These are phyloP conservation scores for Natrix natrix DNA, from an alignment of 2,797 vertebrate species.

Conservation along the genomic window DNA sequence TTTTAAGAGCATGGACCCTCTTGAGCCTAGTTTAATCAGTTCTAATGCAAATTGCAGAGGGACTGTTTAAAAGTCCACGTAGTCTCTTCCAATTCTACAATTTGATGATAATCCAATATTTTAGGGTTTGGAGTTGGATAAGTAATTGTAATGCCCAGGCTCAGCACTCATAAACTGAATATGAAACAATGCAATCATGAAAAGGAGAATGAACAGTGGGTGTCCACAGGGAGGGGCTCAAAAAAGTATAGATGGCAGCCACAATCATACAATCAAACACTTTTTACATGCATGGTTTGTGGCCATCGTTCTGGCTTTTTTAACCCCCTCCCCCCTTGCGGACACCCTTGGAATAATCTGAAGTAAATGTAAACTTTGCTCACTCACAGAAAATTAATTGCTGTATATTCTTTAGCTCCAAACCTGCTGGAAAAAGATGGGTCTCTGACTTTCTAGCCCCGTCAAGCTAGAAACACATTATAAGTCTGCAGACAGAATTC, in stretches of 20 bases:
- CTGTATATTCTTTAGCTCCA: neutral
- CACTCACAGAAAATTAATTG: neutral
- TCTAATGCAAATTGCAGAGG: neutral
- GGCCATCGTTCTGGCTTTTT: neutral
- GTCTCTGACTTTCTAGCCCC: neutral
- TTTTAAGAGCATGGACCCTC: neutral
- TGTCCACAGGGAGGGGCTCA: neutral
- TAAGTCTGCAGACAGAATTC: neutral
- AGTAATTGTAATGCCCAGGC: neutral
- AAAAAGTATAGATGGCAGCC: neutral
- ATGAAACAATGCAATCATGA: neutral
- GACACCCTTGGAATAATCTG: neutral
- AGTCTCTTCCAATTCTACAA: neutral
- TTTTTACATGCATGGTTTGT: neutral
- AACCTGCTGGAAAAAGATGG: too few species aligned
- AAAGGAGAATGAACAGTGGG: neutral
- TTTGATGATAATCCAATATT: neutral
- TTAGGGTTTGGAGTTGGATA: neutral
- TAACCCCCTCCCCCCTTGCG: neutral
- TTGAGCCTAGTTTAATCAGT: neutral
- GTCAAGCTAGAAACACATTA: neutral
- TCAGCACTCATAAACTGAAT: neutral
- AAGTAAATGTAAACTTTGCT: neutral
- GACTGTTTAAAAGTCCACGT: neutral
- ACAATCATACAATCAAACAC: neutral